Evolutionary conservation across 2,113 vertebrate genomes (phyloP), one percentile per base, ranked within the genome.

Genomic region (Dicerorhinus sumatrensis): DNA sequence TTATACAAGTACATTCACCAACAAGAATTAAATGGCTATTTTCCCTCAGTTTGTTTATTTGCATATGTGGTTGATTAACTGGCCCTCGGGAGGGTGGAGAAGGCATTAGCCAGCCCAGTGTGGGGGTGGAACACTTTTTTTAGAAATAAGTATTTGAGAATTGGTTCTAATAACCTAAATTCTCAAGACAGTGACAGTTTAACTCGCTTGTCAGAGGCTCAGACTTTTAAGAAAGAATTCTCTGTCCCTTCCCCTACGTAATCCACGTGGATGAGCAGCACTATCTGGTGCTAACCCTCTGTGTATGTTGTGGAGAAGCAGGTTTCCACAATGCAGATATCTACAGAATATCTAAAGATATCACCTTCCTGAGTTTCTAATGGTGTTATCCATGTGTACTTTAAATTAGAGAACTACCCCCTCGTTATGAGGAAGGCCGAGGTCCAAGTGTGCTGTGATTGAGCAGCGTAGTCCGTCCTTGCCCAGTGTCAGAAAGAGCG

Each of bases 141-240:
- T 67, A 89, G 46, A 93, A 96, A 82, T 46, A 39, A 87, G 9
- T 96, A 88, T 58, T 88, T 76, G 85, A 92, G 69, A 92, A 89
- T 82, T 89, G 31, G 17, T 70, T 70, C 58, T 81, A 63, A 76
- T 84, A 60, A 88, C 31, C 51, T 95, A 62, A 85, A 75, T 58
- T 94, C 67, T 88, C 23, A 94, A 75, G 89, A 46, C 21, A 82
- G 7, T 58, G 60, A 69, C 31, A 51, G 13, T 83, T 90, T 73
- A 80, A 80, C 7, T 69, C 36, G 42, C 21, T 88, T 80, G 70
- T 54, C 36, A 87, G 80, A 75, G 42, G 65, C 31, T 84, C 81
- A 90, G 8, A 75, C 56, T 70, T 80, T 54, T 27, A 92, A 80
- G 80, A 60, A 82, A 46, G 69, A 60, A 62, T 84, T 87, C 14